Evolutionary conservation across 2,888 invertebrate genomes (phyloP).

Genomic region (Pogonocherus hispidulus): DNA sequence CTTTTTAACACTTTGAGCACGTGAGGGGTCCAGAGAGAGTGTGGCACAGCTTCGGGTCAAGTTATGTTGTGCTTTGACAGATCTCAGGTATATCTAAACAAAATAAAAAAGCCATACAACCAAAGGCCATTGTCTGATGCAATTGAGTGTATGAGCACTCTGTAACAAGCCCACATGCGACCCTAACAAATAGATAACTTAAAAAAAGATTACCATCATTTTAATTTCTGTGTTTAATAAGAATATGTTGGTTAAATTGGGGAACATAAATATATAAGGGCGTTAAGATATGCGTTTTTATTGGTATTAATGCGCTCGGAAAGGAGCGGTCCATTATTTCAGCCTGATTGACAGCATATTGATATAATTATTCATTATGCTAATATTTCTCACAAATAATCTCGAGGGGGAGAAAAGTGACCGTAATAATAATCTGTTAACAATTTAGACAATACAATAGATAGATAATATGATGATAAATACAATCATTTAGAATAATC

Average conservation of each 20-base stretch:
- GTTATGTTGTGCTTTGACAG: constrained; percentile 44
- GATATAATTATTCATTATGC: too few relatives aligned
- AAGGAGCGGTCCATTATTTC: constrained; percentile 32
- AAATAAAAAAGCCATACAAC: constrained; percentile 38
- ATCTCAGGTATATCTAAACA: constrained; percentile 45
- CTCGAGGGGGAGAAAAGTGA: too few relatives aligned
- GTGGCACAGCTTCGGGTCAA: constrained; percentile 45
- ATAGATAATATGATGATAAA: too few relatives aligned
- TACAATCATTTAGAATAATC: too few relatives aligned
- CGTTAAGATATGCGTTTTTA: constrained; percentile 38
- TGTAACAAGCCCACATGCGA: constrained; percentile 9
- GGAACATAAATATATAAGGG: constrained; percentile 32
- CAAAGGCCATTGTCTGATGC: constrained; percentile 38
- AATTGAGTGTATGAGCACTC: constrained; percentile 34
- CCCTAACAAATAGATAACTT: constrained; percentile 7
- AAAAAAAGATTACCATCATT: constrained; percentile 33
- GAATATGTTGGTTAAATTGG: constrained; percentile 32
- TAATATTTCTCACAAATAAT: too few relatives aligned
- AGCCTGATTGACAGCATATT: constrained; percentile 36
- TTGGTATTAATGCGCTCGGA: constrained; percentile 37
- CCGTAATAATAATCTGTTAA: too few relatives aligned
- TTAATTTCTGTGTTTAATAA: constrained; percentile 31
- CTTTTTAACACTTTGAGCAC: constrained; percentile 36
- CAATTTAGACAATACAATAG: too few relatives aligned
- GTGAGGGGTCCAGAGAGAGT: constrained; percentile 39